Percentiles rank a stretch among this genome's conserved stretches.
Evolutionary conservation across 2,888 invertebrate species (phyloP).

Genomic region (Ischnus inquisitorius): DNA sequence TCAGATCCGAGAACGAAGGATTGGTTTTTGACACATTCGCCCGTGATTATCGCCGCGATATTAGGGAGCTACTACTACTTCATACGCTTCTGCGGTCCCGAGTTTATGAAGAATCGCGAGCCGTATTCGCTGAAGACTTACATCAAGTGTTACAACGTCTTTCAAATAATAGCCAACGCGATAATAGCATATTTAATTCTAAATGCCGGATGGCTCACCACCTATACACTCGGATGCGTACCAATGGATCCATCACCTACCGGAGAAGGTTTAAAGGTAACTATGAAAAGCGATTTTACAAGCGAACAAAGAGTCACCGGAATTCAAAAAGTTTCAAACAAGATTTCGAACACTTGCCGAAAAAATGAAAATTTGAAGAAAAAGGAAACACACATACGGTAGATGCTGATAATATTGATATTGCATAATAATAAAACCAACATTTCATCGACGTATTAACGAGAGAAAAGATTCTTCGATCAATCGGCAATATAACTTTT

Average conservation of each 20-base stretch:
- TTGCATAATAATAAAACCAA: too few relatives aligned
- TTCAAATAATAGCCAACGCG: constrained; percentile 87
- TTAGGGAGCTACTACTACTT: constrained; percentile 87
- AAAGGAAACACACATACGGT: too few relatives aligned
- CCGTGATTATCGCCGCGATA: constrained; percentile 87
- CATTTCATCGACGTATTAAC: too few relatives aligned
- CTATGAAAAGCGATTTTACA: not conserved
- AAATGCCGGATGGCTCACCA: constrained; percentile 88
- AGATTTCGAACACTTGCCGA: not conserved
- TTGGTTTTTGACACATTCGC: constrained; percentile 89
- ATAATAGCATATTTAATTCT: constrained; percentile 79
- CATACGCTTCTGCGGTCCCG: constrained; percentile 88
- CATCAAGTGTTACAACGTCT: constrained; percentile 92
- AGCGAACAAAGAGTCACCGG: too few relatives aligned
- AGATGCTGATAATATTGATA: too few relatives aligned
- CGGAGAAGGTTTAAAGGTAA: constrained; percentile 79
- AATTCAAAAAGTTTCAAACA: not conserved
- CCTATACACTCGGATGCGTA: constrained; percentile 88
- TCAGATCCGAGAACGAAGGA: constrained; percentile 88
- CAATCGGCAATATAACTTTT: too few relatives aligned
- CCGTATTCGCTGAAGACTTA: constrained; percentile 89
- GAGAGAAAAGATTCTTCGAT: too few relatives aligned
- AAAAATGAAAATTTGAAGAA: too few relatives aligned
- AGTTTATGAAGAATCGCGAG: constrained; percentile 90
- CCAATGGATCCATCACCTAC: constrained; percentile 89